Percentiles rank a stretch among this genome's conserved stretches.
These are phyloP conservation scores for Varanus komodoensis DNA, from an alignment of 2,113 vertebrate genomes.

Conservation along the genomic window DNA sequence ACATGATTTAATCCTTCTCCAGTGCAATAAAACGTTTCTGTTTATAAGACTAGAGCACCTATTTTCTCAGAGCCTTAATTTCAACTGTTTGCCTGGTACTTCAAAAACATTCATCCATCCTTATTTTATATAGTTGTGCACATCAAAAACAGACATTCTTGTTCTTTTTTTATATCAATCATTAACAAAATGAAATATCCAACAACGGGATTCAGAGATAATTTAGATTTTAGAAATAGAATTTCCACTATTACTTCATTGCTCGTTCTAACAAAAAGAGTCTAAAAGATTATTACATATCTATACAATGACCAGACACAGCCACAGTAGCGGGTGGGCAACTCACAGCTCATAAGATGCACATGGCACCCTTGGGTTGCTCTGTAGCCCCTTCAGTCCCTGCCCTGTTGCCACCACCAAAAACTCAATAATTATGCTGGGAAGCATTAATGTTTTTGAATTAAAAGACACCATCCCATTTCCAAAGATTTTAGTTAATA, in stretches of 20 bases:
- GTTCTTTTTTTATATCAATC: not conserved
- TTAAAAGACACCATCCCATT: not conserved
- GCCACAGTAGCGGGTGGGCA: no score
- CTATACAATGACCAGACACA: not conserved
- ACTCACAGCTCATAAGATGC: no score
- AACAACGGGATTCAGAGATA: not conserved
- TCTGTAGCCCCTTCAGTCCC: no score
- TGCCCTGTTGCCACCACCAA: no score
- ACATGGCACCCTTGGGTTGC: no score
- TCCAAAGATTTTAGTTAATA: not conserved
- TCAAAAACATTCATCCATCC: not conserved
- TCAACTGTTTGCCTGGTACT: not conserved
- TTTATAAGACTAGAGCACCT: not conserved
- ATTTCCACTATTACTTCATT: not conserved
- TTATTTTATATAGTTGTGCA: not conserved
- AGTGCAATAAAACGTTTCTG: not conserved
- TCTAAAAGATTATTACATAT: not conserved
- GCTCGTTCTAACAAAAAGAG: not conserved
- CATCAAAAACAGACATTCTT: not conserved
- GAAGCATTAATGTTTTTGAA: no score
- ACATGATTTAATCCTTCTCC: not conserved
- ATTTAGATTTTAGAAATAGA: not conserved
- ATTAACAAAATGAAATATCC: not conserved
- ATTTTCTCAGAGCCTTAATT: not conserved
- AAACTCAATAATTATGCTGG: no score